Conservation (phyloP, 2,113 vertebrate species). For the Oncorhynchus tshawytscha region DNA sequence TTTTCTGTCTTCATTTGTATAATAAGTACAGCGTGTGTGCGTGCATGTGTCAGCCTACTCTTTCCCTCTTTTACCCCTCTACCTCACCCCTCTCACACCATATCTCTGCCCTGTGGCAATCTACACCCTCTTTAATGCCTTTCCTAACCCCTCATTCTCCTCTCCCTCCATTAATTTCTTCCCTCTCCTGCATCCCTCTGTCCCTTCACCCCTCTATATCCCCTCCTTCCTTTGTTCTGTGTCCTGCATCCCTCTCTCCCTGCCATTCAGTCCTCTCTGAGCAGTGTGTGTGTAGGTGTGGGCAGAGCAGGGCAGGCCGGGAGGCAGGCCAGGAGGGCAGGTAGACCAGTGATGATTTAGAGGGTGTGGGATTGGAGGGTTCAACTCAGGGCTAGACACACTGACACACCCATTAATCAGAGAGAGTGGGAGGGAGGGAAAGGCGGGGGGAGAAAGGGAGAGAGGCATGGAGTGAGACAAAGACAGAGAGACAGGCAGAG, state of each 20-base stretch:
- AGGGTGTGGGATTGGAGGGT: constrained; percentile 66
- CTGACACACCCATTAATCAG: constrained; percentile 67
- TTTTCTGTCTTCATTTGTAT: neutral
- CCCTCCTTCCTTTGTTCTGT: neutral
- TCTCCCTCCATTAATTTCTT: neutral
- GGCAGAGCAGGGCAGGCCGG: neutral
- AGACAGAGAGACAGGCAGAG: neutral
- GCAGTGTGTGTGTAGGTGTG: constrained; percentile 7
- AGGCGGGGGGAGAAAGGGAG: neutral
- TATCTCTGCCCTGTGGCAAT: neutral
- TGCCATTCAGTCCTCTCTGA: neutral
- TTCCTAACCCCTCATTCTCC: neutral
- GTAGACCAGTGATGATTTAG: constrained; percentile 64
- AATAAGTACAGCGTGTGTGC: neutral
- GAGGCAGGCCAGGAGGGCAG: neutral
- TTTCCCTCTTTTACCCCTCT: neutral
- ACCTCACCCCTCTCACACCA: neutral
- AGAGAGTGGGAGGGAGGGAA: constrained; percentile 5
- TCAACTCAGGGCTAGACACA: constrained; percentile 63
- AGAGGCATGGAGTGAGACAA: neutral
- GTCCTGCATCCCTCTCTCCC: neutral
- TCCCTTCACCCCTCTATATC: neutral
- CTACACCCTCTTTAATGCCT: neutral
- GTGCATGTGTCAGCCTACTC: constrained; percentile 1
- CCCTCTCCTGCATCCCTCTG: neutral